Evolutionary conservation across 2,113 vertebrate genomes (phyloP), one percentile per base, ranked within the genome.

Genomic region (Tretioscincus oriximinensis): DNA sequence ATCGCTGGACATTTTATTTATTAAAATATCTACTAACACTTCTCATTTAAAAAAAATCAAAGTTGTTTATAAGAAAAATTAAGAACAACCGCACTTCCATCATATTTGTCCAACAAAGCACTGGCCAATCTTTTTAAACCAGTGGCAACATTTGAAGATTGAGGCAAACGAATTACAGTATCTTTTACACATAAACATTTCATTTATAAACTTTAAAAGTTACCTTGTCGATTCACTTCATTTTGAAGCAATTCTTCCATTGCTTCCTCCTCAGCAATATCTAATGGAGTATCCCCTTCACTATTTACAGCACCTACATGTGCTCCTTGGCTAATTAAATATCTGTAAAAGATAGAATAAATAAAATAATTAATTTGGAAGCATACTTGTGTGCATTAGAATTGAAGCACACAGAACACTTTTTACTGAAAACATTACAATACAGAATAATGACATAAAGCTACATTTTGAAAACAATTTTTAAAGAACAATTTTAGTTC

Each of bases 231-330:
- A 93, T 98, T 99, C 90, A 99, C 97, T 96, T 99, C 98, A 88
- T 99, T 99, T 91, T 99, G 96, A 93, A 99, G 96, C 66, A 99
- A 96, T 89, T 99, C 98, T 93, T 99, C 97, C 98, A 99, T 99
- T 78, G 98, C 95, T 84, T 99, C 98, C 83, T 99, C 98, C 88
- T 99, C 98, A 45, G 98, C 98, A 74, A 99, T 99, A 94, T 99
- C 98, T 94, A 99, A 93, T 65, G 98, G 98, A 9, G 98, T 99
- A 85, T 99, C 98, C n/a, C 98, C 98, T 93, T 99, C 98, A 90
- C 98, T 99, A 94, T 99, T 99, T 66, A 99, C 98, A 86, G 98
- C 97, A 64, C 98, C 98, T 80, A 99, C 98, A 87, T 90, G 96
- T 69, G 98, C 98, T 89, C 98, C 98, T 90, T 97, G 97, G 91